Conservation (phyloP, 2,888 invertebrate genomes). For the Phalera bucephala region DNA sequence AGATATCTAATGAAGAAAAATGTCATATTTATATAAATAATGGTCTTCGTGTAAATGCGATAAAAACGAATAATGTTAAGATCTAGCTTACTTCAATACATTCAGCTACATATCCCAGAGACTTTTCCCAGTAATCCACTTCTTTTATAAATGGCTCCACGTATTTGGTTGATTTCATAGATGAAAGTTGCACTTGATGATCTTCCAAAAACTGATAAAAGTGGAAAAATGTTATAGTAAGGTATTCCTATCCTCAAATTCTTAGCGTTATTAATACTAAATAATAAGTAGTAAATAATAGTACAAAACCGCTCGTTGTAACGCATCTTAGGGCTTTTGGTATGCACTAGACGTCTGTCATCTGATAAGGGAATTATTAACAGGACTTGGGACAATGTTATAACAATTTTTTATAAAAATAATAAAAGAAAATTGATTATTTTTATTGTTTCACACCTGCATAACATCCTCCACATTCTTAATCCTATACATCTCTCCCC, state of each 20-base stretch:
- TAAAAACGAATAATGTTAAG: background rate
- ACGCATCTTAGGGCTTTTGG: too few species aligned
- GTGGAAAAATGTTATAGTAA: background rate
- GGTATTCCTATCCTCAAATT: too few species aligned
- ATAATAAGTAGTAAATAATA: too few species aligned
- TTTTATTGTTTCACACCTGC: too few species aligned
- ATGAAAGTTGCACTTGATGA: constrained; percentile 91
- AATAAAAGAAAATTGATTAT: too few species aligned
- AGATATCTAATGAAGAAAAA: constrained; percentile 64
- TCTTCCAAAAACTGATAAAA: constrained; percentile 86
- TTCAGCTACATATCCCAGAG: constrained; percentile 91
- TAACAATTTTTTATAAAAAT: too few species aligned
- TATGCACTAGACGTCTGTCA: too few species aligned
- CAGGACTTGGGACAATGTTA: too few species aligned
- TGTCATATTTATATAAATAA: background rate
- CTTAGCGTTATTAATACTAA: too few species aligned
- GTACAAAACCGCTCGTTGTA: too few species aligned
- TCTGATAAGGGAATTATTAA: too few species aligned
- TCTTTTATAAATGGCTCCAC: constrained; percentile 93
- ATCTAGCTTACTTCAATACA: constrained; percentile 85
- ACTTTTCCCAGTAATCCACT: constrained; percentile 94
- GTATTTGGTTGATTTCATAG: constrained; percentile 94
- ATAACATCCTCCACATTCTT: constrained; percentile 91
- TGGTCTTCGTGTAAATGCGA: background rate
- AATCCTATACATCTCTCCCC: constrained; percentile 86